A percentile compares a stretch with the other conserved stretches of the same genome.
phyloP scores from a whole-genome alignment of 2,888 invertebrate genomes.

The Monopis laevigella region DNA sequence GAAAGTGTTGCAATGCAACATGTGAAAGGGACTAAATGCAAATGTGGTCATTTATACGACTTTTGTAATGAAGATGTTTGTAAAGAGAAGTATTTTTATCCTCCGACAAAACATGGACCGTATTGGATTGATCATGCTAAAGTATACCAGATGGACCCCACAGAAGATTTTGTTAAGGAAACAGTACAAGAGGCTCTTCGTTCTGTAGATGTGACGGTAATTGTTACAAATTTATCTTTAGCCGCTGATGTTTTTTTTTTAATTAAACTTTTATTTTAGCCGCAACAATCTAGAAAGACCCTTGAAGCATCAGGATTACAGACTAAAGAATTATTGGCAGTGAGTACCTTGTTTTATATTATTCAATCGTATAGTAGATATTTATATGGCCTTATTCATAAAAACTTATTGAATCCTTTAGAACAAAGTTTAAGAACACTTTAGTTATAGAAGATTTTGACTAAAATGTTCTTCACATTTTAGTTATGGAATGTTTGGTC shows the following conservation, averaged over 20 bases:
- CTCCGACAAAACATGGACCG: slow-evolving; percentile 31
- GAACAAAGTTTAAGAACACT: too few species aligned
- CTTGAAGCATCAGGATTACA: slow-evolving; percentile 30
- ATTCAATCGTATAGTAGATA: too few species aligned
- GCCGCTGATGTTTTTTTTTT: not conserved
- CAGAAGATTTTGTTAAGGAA: slow-evolving; percentile 46
- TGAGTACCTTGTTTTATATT: slow-evolving; percentile 20
- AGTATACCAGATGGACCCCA: slow-evolving; percentile 42
- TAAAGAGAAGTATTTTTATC: slow-evolving; percentile 41
- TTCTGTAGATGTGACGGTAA: slow-evolving; percentile 36
- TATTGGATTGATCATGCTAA: slow-evolving; percentile 43
- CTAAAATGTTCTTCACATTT: too few species aligned
- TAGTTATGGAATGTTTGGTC: too few species aligned
- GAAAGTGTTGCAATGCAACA: slow-evolving; percentile 33
- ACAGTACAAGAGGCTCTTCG: slow-evolving; percentile 32
- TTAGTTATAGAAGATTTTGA: too few species aligned
- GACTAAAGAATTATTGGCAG: slow-evolving; percentile 39
- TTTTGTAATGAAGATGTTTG: slow-evolving; percentile 30
- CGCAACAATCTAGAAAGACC: slow-evolving; percentile 27
- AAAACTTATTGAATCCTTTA: too few species aligned
- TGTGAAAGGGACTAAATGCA: slow-evolving; percentile 38
- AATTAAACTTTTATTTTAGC: slow-evolving; percentile 26
- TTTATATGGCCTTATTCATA: too few species aligned
- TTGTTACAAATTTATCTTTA: not conserved
- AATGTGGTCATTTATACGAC: slow-evolving; percentile 49